phyloP scores from a whole-genome alignment of 2,888 invertebrate species.

The Tridacna gigas region DNA sequence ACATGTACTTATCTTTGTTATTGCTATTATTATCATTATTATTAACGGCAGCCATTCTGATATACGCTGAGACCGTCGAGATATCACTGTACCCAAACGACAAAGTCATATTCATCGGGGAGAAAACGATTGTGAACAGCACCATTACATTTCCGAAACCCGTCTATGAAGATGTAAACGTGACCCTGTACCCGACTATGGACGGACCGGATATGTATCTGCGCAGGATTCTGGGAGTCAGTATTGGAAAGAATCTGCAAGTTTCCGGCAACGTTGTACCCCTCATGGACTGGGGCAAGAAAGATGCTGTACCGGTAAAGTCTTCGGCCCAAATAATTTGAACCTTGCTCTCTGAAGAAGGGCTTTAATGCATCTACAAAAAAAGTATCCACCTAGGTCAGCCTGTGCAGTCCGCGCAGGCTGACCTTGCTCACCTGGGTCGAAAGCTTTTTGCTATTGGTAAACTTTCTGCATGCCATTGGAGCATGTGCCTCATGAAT shows the following conservation, averaged over 20 bases:
- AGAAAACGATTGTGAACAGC: constrained; percentile 40
- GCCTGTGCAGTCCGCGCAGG: too few species aligned
- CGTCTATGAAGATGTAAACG: constrained; percentile 20
- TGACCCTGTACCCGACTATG: constrained; percentile 31
- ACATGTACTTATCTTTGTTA: too few species aligned
- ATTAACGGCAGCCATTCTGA: neutral
- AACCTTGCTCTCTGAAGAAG: too few species aligned
- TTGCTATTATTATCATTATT: too few species aligned
- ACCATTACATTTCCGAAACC: constrained; percentile 17
- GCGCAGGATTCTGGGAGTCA: constrained; percentile 26
- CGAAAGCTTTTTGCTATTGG: too few species aligned
- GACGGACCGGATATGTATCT: constrained; percentile 40
- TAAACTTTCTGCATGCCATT: too few species aligned
- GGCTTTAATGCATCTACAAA: too few species aligned
- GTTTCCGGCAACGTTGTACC: constrained; percentile 29
- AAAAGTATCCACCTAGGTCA: too few species aligned
- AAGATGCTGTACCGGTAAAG: constrained; percentile 24
- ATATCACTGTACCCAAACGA: constrained; percentile 20
- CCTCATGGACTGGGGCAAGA: constrained; percentile 29
- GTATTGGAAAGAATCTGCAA: constrained; percentile 24
- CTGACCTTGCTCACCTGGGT: too few species aligned
- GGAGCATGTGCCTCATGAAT: too few species aligned
- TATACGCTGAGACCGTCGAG: constrained; percentile 1
- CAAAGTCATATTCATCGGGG: constrained; percentile 24
- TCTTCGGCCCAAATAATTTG: too few species aligned